Conservation (phyloP, 2,888 invertebrate genomes). For the Sphaerophoria rueppellii region DNA sequence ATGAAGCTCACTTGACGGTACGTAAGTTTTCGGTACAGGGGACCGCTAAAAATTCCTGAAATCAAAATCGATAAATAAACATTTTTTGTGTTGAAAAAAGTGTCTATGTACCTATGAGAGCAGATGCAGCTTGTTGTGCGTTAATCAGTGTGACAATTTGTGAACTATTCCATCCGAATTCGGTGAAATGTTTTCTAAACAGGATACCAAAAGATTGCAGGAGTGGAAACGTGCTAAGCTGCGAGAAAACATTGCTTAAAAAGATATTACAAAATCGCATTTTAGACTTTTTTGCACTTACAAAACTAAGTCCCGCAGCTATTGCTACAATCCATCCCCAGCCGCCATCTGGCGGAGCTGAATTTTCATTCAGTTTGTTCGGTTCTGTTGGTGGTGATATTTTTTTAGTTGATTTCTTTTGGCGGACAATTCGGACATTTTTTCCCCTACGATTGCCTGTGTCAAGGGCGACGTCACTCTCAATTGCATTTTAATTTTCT, state of each 20-base stretch:
- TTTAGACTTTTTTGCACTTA: constrained; percentile 82
- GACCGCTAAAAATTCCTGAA: constrained; percentile 13
- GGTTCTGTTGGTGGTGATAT: constrained; percentile 22
- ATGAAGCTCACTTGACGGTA: constrained; percentile 21
- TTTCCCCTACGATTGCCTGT: neutral
- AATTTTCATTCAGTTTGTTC: constrained; percentile 82
- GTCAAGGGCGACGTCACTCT: neutral
- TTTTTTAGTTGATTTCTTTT: constrained; percentile 14
- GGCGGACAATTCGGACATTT: constrained; percentile 16
- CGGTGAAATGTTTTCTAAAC: constrained; percentile 13
- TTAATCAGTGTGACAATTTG: constrained; percentile 30
- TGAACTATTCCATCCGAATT: constrained; percentile 18
- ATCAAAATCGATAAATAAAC: neutral
- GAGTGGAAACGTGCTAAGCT: constrained; percentile 9
- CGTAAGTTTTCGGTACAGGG: neutral
- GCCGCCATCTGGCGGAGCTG: constrained; percentile 88
- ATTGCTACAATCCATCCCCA: constrained; percentile 89
- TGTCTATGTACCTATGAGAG: constrained; percentile 85
- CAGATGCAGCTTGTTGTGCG: constrained; percentile 75
- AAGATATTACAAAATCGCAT: neutral
- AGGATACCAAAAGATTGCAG: constrained; percentile 19
- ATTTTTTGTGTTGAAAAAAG: neutral
- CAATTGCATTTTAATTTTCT: neutral
- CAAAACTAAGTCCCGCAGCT: constrained; percentile 88
- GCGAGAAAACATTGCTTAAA: neutral